Conservation (phyloP, 2,888 invertebrate species). For the Leptinotarsa rubiginosa region DNA sequence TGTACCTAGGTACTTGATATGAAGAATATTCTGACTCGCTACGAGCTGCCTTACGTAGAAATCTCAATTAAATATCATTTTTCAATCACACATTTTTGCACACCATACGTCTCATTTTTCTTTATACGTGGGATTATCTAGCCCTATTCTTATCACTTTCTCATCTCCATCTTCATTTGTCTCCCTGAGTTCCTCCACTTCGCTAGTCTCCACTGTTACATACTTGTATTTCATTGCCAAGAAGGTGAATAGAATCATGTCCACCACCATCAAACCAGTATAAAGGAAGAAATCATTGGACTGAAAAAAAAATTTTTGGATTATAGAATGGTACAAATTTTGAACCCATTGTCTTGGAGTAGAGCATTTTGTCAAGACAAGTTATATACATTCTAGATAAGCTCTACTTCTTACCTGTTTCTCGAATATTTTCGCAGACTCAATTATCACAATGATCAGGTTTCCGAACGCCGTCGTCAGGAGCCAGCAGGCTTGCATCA, state of each 20-base stretch:
- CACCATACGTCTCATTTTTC: not conserved
- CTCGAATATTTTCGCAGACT: constrained; percentile 81
- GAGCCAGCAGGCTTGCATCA: constrained; percentile 92
- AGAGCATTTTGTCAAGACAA: not conserved
- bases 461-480: constrained; percentile 95
- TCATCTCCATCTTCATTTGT: constrained; percentile 14
- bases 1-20: too few relatives aligned
- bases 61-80: not conserved
- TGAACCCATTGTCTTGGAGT: too few relatives aligned
- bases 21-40: not conserved
- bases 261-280: constrained; percentile 85
- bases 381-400: not conserved
- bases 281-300: constrained; percentile 89
- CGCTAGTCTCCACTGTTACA: constrained; percentile 64
- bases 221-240: constrained; percentile 87
- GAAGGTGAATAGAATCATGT: constrained; percentile 83
- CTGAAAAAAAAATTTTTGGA: constrained; percentile 68
- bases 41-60: not conserved
- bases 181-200: constrained; percentile 32
- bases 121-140: constrained; percentile 41
- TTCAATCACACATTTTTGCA: not conserved
- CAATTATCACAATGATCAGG: constrained; percentile 89
- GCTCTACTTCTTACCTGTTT: constrained; percentile 74
- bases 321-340: too few relatives aligned
- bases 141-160: constrained; percentile 17